A percentile compares a stretch with the other conserved stretches of the same genome.
Conservation (phyloP, 1,140 invertebrate species). For the Palaemon carinicauda region DNA sequence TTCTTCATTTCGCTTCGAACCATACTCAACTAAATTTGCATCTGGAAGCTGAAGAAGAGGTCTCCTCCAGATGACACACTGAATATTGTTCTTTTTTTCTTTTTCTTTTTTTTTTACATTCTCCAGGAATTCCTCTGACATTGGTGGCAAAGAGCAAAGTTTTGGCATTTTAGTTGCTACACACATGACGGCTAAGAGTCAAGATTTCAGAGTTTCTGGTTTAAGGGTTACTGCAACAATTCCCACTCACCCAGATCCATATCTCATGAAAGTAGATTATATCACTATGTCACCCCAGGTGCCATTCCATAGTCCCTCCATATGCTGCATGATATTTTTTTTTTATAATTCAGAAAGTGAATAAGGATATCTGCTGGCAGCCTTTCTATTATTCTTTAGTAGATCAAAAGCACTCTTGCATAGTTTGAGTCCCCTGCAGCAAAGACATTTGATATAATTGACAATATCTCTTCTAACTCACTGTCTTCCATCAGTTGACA, state of each 20-base stretch:
- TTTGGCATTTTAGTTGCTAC: constrained; percentile 7
- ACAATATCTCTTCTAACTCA: neutral
- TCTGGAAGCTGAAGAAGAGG: neutral
- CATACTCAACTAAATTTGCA: neutral
- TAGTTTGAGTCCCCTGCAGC: neutral
- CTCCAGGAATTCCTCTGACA: constrained; percentile 23
- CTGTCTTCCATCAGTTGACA: neutral
- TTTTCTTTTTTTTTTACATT: constrained; percentile 25
- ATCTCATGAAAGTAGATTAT: neutral
- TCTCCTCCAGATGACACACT: constrained; percentile 37
- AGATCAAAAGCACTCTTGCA: no score
- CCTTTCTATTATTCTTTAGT: no score
- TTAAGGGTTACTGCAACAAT: neutral
- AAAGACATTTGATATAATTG: neutral
- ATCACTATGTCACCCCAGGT: neutral
- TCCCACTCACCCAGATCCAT: neutral
- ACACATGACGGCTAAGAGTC: no score
- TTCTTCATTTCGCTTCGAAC: constrained; percentile 11
- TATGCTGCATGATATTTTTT: neutral
- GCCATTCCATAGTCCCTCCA: neutral
- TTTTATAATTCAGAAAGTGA: neutral
- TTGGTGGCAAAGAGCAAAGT: constrained; percentile 26
- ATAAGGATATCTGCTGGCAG: neutral
- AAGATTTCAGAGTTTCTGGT: no score
- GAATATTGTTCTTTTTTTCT: no score